A percentile compares a stretch with the other conserved stretches of the same genome.
These are phyloP conservation scores for zebrafish (Danio rerio) DNA, from an alignment of 2,113 vertebrate species.

Conservation along the genomic window GRCz12tu NC_133177.1:13884501-13885000, in stretches of 20 bases:
- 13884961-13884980: not conserved
- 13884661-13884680: not conserved
- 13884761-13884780: constrained; percentile 14
- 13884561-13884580: not conserved
- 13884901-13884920: not conserved
- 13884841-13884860: not conserved
- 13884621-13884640: not conserved
- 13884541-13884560: not conserved
- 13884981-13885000: not conserved
- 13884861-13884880: not conserved
- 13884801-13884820: not conserved
- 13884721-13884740: not conserved
- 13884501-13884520: not conserved
- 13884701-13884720: not conserved
- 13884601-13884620: not conserved
- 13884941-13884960: not conserved
- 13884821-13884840: not conserved
- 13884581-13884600: not conserved
- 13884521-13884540: not conserved
- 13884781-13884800: not conserved
- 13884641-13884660: constrained; percentile 4
- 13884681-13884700: not conserved
- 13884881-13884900: not conserved
- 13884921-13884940: not conserved
- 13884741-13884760: not conserved